Conservation (phyloP, 2,113 vertebrate genomes). For the Phylloscopus whistleri region DNA sequence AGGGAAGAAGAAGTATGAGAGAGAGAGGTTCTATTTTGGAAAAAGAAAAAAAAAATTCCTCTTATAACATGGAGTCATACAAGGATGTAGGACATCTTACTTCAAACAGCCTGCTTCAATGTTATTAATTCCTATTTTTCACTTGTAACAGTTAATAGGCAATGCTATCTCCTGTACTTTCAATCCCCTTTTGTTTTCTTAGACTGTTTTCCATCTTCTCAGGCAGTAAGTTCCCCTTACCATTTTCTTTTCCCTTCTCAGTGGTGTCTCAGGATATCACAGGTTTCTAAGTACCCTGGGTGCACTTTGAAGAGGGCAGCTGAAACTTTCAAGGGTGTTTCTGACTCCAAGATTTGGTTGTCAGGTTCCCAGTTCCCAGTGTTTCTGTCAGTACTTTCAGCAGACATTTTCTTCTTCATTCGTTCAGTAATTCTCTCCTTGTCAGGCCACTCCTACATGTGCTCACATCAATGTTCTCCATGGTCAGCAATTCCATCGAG, state of each 20-base stretch:
- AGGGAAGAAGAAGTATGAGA: not conserved
- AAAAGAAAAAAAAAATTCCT: not conserved
- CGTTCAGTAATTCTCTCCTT: not conserved
- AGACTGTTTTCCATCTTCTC: not conserved
- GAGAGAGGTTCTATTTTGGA: not conserved
- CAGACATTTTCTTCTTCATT: not conserved
- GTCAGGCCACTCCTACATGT: not conserved
- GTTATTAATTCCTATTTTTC: not conserved
- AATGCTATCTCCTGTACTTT: not conserved
- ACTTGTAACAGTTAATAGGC: not conserved
- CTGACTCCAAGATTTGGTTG: not conserved
- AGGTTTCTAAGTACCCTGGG: fast-evolving
- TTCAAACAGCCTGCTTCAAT: fast-evolving
- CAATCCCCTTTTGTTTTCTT: not conserved
- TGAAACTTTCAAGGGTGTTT: not conserved
- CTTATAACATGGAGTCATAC: not conserved
- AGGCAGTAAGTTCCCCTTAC: not conserved
- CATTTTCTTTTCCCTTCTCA: not conserved
- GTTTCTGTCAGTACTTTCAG: not conserved
- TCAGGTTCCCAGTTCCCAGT: not conserved
- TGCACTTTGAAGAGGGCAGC: not conserved
- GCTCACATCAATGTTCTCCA: not conserved
- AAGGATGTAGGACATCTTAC: fast-evolving
- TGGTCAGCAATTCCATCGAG: fast-evolving
- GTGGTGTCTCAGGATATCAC: not conserved